Evolutionary conservation across 2,113 vertebrate species (phyloP).

Genomic region (Thamnophis sirtalis): DNA sequence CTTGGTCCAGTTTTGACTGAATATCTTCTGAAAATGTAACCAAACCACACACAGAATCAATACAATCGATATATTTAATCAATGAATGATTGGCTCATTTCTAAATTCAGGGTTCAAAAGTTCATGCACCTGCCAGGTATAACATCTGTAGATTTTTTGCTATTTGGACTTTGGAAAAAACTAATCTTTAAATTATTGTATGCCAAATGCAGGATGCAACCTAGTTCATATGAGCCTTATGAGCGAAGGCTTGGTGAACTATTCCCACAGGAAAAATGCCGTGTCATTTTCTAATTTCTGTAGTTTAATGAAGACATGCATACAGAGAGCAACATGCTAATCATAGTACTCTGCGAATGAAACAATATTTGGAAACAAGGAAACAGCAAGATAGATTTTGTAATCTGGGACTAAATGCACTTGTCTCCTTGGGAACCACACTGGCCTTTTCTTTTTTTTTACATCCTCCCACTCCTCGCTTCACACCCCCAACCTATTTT

Average conservation of each 20-base stretch:
- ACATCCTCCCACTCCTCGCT: neutral
- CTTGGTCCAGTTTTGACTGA: neutral
- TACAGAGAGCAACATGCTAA: conserved; percentile 43
- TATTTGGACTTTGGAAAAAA: conserved; percentile 35
- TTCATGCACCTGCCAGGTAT: neutral
- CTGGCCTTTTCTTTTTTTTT: conserved; percentile 16
- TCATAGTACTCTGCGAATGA: conserved; percentile 24
- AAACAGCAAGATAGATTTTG: conserved; percentile 43
- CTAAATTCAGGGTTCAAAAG: neutral
- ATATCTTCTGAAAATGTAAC: neutral
- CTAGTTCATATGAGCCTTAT: conserved; percentile 44
- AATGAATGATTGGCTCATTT: too few relatives aligned
- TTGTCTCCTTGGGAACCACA: conserved; percentile 32
- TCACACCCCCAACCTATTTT: conserved; percentile 10
- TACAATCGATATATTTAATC: neutral
- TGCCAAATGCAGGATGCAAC: conserved; percentile 37
- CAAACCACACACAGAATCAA: neutral
- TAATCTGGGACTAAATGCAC: conserved; percentile 47
- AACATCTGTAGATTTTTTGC: conserved; percentile 25
- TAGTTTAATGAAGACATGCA: conserved; percentile 44
- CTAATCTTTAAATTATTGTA: conserved; percentile 26
- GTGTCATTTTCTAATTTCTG: conserved; percentile 51
- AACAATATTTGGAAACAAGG: conserved; percentile 49
- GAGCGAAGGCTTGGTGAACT: conserved; percentile 40
- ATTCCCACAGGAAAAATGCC: conserved; percentile 49